Base-by-base conservation (phyloP, 2,113 vertebrate species). In the Stercorarius parasiticus region DNA sequence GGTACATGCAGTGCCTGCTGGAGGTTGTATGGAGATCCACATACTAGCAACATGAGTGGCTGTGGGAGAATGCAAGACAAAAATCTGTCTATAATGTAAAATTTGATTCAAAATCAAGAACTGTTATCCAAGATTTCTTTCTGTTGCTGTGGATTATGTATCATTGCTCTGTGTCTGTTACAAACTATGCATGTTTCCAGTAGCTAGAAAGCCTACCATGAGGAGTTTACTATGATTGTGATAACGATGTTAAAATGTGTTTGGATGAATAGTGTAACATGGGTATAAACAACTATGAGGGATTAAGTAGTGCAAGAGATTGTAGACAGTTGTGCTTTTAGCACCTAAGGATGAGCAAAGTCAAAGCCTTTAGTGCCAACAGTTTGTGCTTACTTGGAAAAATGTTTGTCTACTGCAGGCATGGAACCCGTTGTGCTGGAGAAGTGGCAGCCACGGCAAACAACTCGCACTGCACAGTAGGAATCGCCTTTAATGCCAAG, bases 371-470 rank as follows among this genome's bases (percentile, higher is more conserved):
- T 90, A 86, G 91, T 90, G 40, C 22, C 55, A 96, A 49, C n/a
- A 11, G 10, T 86, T 49, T 88, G 61, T 83, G 78, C 91, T 97
- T 89, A 95, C 96, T 96, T 95, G 95, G 95, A 96, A 97, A 95
- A 92, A 87, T 97, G 87, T 98, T 96, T 98, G 59, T 97, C 91
- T 98, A 98, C 95, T 95, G 83, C 98, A 99, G 99, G 98, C 99
- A 99, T n/a, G 99, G 99, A 96, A 99, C 99, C 43, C 98, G 99
- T 91, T 99, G 99, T 97, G 99, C 99, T 72, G 99, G 99, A 84
- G 99, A 99, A 98, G 99, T 99, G 94, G 99, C 99, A 88, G 99
- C 99, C 50, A 98, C 99, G 7, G 99, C 99, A 95, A 99, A 99
- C 98, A 99, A 99, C 98, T 99, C 99, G 38, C 99, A 99, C 91